A percentile compares a stretch with the other conserved stretches of the same genome.
These are phyloP conservation scores for Limonius californicus DNA, from an alignment of 1,140 invertebrate species.

Conservation along the genomic window DNA sequence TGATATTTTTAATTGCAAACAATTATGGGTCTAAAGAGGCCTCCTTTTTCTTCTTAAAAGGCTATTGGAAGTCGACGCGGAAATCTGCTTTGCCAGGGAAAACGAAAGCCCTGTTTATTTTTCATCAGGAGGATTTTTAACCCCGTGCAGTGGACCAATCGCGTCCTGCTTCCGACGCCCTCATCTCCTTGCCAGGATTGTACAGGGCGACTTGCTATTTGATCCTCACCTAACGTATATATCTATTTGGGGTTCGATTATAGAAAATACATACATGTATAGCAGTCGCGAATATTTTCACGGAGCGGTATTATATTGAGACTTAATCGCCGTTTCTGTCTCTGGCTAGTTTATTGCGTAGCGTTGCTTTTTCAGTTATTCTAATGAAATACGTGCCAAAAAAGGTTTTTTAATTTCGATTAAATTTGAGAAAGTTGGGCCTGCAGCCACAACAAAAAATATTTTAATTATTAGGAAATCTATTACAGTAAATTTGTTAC, in stretches of 20 bases:
- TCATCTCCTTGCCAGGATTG: neutral
- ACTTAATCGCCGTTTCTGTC: neutral
- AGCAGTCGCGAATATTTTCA: conserved; percentile 16
- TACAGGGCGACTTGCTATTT: conserved; percentile 28
- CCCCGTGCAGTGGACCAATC: conserved; percentile 31
- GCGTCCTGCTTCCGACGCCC: neutral
- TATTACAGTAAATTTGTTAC: no score
- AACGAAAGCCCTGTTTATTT: conserved; percentile 42
- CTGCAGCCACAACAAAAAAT: neutral
- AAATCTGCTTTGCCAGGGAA: conserved; percentile 38
- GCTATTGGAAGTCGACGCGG: conserved; percentile 28
- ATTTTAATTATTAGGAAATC: no score
- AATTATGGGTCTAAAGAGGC: conserved; percentile 26
- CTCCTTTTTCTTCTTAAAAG: conserved; percentile 32
- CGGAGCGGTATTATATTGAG: conserved; percentile 17
- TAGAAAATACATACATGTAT: conserved; percentile 38
- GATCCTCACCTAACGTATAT: conserved; percentile 39
- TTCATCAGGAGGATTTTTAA: conserved; percentile 44
- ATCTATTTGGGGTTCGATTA: conserved; percentile 42
- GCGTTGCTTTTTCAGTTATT: neutral
- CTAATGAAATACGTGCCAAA: no score
- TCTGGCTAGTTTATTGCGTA: neutral
- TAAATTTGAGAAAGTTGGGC: neutral
- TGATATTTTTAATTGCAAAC: conserved; percentile 18
- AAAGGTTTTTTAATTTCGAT: no score